Base-by-base conservation (phyloP, 2,888 invertebrate genomes). In the Epicampocera succincta region DNA sequence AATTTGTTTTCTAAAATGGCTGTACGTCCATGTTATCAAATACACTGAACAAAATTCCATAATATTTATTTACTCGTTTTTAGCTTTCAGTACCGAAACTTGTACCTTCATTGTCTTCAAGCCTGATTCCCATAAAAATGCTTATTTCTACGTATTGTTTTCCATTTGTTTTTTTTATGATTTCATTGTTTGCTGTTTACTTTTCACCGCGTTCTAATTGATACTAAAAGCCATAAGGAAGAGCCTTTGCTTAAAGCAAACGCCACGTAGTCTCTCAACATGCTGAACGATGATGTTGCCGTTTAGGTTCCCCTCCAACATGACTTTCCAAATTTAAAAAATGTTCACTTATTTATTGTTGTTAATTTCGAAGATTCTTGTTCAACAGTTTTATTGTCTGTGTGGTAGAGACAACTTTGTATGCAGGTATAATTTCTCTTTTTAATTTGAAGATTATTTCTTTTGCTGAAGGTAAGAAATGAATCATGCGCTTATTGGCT, bases 401-500 rank as follows among this genome's bases (percentile, higher is more conserved):
- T 56, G 11, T 58, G 12, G 3, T 74, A 2, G 21, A 15, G 5
- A 15, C 33, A 19, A 60, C 56, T 58, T 66, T 44, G 17, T 74
- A 46, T 0, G 8, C 33, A 33, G 15, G 13, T 21, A 75, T 12
- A 17, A 75, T 60, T 75, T 60, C 58, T 69, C 61, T 54, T 69
- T 33, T 33, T n/a, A 15, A 38, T 63, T 8, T 71, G 29, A 1
- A 17, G 46, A 8, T 56, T 65, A 38, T 25, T 52, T 38, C 63
- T 50, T 42, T 71, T 29, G 17, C 13, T 48, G 5, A 17, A 48
- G n/a, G 9, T 33, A 33, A 33, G n/a, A 17, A 29, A 60, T 72
- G 78, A 79, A 60, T 79, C 78, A 73, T 79, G 82, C n/a, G n/a
- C 78, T 78, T 82, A 82, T 82, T 82, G 82, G 82, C 74, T 82